Conservation (phyloP, 2,113 vertebrate genomes). For the Alexandromys fortis region DNA sequence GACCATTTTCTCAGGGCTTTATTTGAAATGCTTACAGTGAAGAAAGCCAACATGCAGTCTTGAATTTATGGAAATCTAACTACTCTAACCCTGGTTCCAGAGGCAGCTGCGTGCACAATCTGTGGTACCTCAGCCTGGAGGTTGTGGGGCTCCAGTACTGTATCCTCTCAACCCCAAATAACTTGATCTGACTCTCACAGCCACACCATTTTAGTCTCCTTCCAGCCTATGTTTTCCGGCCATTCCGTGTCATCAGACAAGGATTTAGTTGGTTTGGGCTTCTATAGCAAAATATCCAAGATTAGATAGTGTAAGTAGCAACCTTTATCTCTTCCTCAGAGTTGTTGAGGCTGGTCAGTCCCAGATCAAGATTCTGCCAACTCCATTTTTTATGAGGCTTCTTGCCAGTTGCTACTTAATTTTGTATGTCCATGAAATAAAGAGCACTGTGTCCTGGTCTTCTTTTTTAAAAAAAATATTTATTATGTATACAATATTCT, state of each 20-base stretch:
- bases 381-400: not conserved
- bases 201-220: not conserved
- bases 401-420: not conserved
- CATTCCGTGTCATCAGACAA: not conserved
- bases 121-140: conserved; percentile 21
- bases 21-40: conserved; percentile 18
- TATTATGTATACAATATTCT: too few species aligned
- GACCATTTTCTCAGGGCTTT: conserved; percentile 12
- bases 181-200: not conserved
- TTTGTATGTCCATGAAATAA: not conserved
- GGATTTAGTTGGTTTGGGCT: not conserved
- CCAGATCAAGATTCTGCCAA: not conserved
- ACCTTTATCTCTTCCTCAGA: not conserved
- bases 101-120: not conserved
- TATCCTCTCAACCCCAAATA: not conserved
- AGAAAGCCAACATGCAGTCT: not conserved
- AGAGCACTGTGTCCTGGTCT: not conserved
- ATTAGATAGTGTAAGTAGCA: not conserved
- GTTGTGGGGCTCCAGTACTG: conserved; percentile 9
- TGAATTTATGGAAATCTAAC: conserved; percentile 23
- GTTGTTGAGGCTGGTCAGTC: not conserved
- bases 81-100: conserved; percentile 1
- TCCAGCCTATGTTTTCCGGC: not conserved
- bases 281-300: not conserved
- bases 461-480: not conserved